phyloP scores from a whole-genome alignment of 92 coral and sea anemone species.

The Paramuricea clavata region DNA sequence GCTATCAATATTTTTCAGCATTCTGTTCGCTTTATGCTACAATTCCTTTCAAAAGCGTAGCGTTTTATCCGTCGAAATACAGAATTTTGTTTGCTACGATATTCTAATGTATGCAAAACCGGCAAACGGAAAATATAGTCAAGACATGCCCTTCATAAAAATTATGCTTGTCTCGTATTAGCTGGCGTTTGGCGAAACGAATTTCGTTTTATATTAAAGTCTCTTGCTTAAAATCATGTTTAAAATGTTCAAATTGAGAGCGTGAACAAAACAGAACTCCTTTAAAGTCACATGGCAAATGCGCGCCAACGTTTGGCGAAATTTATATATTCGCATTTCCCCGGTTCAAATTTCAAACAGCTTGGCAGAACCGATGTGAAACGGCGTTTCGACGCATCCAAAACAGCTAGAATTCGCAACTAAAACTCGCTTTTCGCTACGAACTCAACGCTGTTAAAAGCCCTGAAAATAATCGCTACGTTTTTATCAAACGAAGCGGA shows the following conservation, averaged over 20 bases:
- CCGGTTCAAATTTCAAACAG: conserved; percentile 23
- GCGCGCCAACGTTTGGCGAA: neutral
- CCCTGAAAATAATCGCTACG: neutral
- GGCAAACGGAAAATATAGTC: conserved; percentile 1
- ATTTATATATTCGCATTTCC: conserved; percentile 15
- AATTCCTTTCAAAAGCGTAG: neutral
- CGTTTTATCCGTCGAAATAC: neutral
- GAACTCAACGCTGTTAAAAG: neutral
- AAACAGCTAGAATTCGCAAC: neutral
- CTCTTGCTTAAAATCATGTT: neutral
- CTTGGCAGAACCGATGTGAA: neutral
- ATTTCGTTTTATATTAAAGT: neutral
- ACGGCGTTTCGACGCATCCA: neutral
- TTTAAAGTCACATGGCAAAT: neutral
- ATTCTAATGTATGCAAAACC: conserved; percentile 11
- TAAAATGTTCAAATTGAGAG: neutral
- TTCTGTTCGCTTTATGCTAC: neutral
- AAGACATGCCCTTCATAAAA: neutral
- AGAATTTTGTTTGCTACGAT: neutral
- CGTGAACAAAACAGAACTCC: neutral
- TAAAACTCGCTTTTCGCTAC: neutral
- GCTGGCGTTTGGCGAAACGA: neutral
- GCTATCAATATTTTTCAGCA: neutral
- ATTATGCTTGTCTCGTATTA: neutral
- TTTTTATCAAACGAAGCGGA: neutral